Evolutionary conservation across 2,888 invertebrate species (phyloP), one percentile per base, ranked within the genome.

Genomic region (Amphipoea lucens): DNA sequence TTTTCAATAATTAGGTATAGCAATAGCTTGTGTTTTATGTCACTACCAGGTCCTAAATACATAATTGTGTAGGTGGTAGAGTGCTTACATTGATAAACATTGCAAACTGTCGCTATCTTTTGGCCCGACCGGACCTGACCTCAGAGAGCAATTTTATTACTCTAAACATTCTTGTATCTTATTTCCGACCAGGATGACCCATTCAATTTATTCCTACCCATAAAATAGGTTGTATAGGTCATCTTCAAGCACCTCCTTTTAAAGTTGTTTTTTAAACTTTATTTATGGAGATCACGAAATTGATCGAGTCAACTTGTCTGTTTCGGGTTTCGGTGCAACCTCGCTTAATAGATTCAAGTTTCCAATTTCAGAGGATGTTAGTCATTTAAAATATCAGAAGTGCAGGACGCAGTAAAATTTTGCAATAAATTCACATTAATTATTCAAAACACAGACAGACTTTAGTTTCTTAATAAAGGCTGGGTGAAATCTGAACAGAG

Each of bases 291-390:
- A 75, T 66, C 57, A 63, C 76, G 9, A 76, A 84, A 82, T 79
- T 76, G 68, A 68, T 76, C 68, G 63, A 75, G 71, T 76, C 83
- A 65, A 73, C 72, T 76, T 76, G 51, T 82, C 79, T 76, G 66
- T 88, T 88, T 84, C 67, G 77, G 79, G 66, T 88, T 88, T 84
- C 67, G 77, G 79, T 54, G 71, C 72, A 81, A 78, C 77, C 84
- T 83, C 63, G 69, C 63, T 82, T 78, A 79, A 79, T 79, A 65
- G 69, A 69, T 76, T 80, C 89, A 85, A 87, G 88, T 88, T 89
- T 85, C 88, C 89, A 82, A 88, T 87, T 89, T 88, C 74, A 90
- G 85, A 76, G 36, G 36, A 86, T 78, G 66, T 81, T 81, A 79
- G 76, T 81, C 88, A 84, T 79, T 71, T 42, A 7, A 80, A 78